Base-by-base conservation (phyloP, 2,113 vertebrate species). In the Triplophysa dalaica region DNA sequence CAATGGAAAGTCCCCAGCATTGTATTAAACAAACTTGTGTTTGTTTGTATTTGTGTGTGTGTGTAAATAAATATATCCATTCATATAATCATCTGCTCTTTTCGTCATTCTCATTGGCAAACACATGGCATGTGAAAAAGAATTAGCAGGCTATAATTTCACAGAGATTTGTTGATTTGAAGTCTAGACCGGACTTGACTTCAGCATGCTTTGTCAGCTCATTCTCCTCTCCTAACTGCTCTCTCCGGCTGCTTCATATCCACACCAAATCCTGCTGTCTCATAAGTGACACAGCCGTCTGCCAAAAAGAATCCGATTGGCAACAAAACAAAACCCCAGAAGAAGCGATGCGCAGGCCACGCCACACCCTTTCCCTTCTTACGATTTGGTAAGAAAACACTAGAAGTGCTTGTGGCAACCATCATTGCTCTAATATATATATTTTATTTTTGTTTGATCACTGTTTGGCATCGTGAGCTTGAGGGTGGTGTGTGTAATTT, bases 361-460 rank as follows among this genome's bases (percentile, higher is more conserved):
- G 70, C 22, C 75, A 81, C 79, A 70, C 79, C 75, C 79, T 75
- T 81, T 64, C 58, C 78, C 67, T 52, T 70, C 67, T 52, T 70
- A 48, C 78, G 21, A 17, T 77, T 67, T 80, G 38, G 50, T 60
- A 73, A 80, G 24, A 64, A 72, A 81, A 67, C 48, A 22, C 61
- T 76, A 43, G 17, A 76, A 50, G 76, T 58, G 38, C 12, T 70
- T 54, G 54, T 63, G 50, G 66, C 50, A 62, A 63, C 62, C 33
- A 62, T 52, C 17, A 56, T 60, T 66, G 60, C 50, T 56, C 12
- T 54, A 2, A 13, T 11, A 56, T 17, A 21, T 58, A 22, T 24
- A 14, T n/a, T 38, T 60, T 41, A n/a, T 61, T 45, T 58, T 75
- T 41, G 12, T 4, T 62, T 22, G 2, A 22, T 24, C 38, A 7